A percentile compares a stretch with the other conserved stretches of the same genome.
Conservation (phyloP, 2,113 vertebrate genomes). For the Laticauda colubrina region DNA sequence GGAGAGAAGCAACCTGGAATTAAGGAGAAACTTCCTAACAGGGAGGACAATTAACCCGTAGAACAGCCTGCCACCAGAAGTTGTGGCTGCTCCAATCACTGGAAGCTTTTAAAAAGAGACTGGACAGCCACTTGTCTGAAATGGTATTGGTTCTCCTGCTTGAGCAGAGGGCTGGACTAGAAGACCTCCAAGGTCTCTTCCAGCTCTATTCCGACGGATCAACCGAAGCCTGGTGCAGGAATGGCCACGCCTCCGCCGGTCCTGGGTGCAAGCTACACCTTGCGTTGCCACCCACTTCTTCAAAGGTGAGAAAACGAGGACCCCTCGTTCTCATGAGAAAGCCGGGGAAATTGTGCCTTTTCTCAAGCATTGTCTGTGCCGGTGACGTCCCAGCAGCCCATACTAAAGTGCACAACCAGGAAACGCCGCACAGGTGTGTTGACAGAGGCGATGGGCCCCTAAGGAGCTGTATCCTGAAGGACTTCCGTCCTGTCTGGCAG, state of each 20-base stretch:
- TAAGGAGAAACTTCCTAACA: no score
- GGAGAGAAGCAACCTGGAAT: no score
- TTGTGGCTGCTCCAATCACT: no score
- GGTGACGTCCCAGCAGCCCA: background rate
- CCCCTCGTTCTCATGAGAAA: background rate
- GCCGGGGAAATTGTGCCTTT: background rate
- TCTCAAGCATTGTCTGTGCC: background rate
- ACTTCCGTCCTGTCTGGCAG: slow-evolving; percentile 49
- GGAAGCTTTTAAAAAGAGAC: no score
- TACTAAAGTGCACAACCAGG: background rate
- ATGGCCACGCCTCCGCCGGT: background rate
- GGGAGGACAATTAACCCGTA: no score
- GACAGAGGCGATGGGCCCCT: slow-evolving; percentile 11
- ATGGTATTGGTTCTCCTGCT: no score
- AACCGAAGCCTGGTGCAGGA: background rate
- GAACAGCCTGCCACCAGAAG: no score
- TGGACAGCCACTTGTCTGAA: no score
- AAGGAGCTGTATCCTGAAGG: slow-evolving; percentile 28
- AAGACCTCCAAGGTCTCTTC: background rate
- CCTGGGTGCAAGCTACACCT: accelerated
- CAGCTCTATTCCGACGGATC: no score
- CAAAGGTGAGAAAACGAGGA: background rate
- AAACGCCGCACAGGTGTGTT: slow-evolving; percentile 40
- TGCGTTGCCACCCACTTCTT: no score
- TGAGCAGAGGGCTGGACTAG: no score